Evolutionary conservation across 2,797 vertebrate species (phyloP).

Genomic region (Octomys mimax): DNA sequence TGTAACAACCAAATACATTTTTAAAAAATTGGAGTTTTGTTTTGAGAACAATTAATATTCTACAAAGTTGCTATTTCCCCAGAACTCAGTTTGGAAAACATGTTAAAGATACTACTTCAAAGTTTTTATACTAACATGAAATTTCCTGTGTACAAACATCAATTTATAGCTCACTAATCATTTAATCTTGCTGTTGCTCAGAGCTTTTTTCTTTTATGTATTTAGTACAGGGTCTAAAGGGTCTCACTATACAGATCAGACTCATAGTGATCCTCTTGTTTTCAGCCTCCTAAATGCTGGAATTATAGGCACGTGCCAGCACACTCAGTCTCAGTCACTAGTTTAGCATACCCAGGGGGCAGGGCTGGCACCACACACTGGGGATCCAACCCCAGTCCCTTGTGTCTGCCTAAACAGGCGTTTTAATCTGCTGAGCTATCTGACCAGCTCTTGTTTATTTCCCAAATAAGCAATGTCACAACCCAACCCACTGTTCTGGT

Average conservation of each 20-base stretch:
- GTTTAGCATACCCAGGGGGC: too few relatives aligned
- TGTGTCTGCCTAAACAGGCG: too few relatives aligned
- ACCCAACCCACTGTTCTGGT: background rate
- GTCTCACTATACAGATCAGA: too few relatives aligned
- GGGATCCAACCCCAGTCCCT: too few relatives aligned
- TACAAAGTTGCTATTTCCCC: background rate
- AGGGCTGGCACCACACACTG: too few relatives aligned
- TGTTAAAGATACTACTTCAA: background rate
- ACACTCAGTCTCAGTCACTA: too few relatives aligned
- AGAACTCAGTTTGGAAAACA: background rate
- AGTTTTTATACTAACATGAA: background rate
- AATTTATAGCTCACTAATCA: background rate
- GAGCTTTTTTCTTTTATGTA: background rate
- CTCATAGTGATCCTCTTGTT: too few relatives aligned
- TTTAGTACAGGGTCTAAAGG: too few relatives aligned
- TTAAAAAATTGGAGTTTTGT: background rate
- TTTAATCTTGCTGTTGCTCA: background rate
- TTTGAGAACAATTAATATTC: slow-evolving; percentile 57
- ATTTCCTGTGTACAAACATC: background rate
- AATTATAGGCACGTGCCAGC: too few relatives aligned
- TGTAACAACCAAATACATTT: too few relatives aligned
- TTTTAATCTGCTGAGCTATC: too few relatives aligned
- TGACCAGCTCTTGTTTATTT: background rate
- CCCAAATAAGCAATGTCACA: background rate
- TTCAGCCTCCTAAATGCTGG: too few relatives aligned